Base-by-base conservation (phyloP, 2,797 vertebrate species). In the Australoheros facetus region DNA sequence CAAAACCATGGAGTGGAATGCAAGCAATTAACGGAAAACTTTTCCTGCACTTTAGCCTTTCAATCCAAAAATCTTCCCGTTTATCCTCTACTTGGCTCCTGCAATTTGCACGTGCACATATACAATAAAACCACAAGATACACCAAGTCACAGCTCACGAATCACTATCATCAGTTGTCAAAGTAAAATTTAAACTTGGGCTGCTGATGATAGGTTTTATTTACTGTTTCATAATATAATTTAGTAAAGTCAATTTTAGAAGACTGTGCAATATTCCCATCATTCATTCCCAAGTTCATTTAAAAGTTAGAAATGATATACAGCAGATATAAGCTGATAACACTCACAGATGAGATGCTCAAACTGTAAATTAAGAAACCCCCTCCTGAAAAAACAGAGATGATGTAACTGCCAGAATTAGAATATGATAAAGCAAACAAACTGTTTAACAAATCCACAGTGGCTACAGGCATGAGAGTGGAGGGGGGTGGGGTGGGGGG, bases 381-480 rank as follows among this genome's bases (percentile, higher is more conserved):
- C 21, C 3, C 5, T 48, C 9, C 60, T 45, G 5, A n/a, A 17
- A 64, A 16, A 23, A 55, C 4, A 19, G 45, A 8, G 21, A 80
- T 51, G 21, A 2, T 37, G 37, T 34, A 75, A 48, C 12, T 60
- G 53, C 28, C 26, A 30, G 11, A 55, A 69, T 37, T 4, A 12
- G 10, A 53, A 78, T 57, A 51, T 19, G 57, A 78, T 32, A 85
- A 59, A 55, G 64, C 70, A 85, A 89, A 86, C 69, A 80, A 64
- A 71, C 42, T 76, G 55, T 78, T 83, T n/a, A 54, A 80, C 32
- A 77, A 71, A 85, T 62, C 79, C 76, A 83, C 48, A 76, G 78
- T 30, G 81, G 80, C 79, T 64, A 56, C 3, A 48, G 66, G 59
- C 62, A 53, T 48, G 37, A 69, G n/a, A 62, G 23, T 16, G 70